A percentile compares a stretch with the other conserved stretches of the same genome.
Conservation (phyloP, 2,797 vertebrate genomes). For the Crypturellus tataupa region DNA sequence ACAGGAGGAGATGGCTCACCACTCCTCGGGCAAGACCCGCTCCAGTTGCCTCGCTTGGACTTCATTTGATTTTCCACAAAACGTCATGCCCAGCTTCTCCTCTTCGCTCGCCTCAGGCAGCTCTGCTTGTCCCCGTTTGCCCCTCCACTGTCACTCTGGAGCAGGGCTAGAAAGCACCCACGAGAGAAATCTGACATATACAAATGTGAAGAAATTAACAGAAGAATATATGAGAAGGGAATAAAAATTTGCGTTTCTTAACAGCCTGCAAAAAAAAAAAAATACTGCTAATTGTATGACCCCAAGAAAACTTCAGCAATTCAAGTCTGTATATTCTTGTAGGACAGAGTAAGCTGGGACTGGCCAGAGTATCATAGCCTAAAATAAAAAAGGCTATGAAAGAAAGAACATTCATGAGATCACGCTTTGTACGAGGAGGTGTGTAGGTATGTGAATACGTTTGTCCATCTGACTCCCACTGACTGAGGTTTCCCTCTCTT, state of each 20-base stretch:
- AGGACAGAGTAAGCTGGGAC: background rate
- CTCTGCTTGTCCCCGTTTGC: background rate
- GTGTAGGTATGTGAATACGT: background rate
- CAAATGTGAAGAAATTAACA: background rate
- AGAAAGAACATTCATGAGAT: background rate
- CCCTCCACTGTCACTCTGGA: background rate
- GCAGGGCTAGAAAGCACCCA: background rate
- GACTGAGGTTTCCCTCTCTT: background rate
- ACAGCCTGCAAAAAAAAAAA: background rate
- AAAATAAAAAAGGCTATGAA: background rate
- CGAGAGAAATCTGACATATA: background rate
- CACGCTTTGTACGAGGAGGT: background rate
- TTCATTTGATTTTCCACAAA: slow-evolving; percentile 64
- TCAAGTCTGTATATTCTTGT: accelerated
- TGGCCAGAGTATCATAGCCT: background rate
- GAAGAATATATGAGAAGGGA: background rate
- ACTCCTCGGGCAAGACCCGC: background rate
- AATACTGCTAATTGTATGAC: background rate
- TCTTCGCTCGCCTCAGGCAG: background rate
- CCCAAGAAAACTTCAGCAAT: background rate
- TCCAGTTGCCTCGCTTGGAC: background rate
- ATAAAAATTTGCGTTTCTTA: background rate
- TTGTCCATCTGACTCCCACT: background rate
- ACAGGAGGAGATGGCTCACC: background rate
- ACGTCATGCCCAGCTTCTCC: background rate